Conservation (phyloP, 2,888 invertebrate genomes). For the Aplocera efformata region DNA sequence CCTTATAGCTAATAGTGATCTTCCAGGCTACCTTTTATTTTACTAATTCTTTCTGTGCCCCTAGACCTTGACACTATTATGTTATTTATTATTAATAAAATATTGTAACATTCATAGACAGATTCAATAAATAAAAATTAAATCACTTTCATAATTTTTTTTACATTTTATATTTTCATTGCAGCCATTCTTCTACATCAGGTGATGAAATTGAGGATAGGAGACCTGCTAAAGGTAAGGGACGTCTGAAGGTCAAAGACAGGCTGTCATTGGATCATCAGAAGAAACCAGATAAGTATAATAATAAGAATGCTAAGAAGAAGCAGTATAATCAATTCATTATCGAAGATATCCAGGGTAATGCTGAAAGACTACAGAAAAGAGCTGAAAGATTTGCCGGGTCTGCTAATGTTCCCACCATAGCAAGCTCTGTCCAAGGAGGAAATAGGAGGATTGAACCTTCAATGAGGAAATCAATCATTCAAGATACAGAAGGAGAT, state of each 20-base stretch:
- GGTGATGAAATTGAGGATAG: constrained; percentile 78
- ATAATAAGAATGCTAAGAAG: constrained; percentile 78
- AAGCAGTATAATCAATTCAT: constrained; percentile 84
- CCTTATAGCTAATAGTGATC: too few species aligned
- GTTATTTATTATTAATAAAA: too few species aligned
- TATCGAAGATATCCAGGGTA: constrained; percentile 85
- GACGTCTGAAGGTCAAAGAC: constrained; percentile 78
- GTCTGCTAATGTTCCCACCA: constrained; percentile 63
- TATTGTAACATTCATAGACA: too few species aligned
- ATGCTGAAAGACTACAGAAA: constrained; percentile 90
- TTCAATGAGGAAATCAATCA: constrained; percentile 51
- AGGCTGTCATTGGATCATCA: constrained; percentile 74
- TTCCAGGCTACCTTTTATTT: too few species aligned
- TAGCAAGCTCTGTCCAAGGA: constrained; percentile 67
- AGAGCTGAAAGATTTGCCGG: constrained; percentile 93
- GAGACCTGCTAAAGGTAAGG: constrained; percentile 59
- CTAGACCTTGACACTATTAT: too few species aligned
- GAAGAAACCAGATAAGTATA: constrained; percentile 66
- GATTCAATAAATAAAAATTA: too few species aligned
- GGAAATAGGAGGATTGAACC: constrained; percentile 54
- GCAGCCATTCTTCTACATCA: constrained; percentile 76
- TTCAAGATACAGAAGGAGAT: constrained; percentile 84
- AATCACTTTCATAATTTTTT: too few species aligned
- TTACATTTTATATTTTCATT: too few species aligned
- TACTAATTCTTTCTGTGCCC: too few species aligned